A percentile compares a stretch with the other conserved stretches of the same genome.
Evolutionary conservation across 2,888 invertebrate species (phyloP).

Genomic region (Coleophora flavipennella): DNA sequence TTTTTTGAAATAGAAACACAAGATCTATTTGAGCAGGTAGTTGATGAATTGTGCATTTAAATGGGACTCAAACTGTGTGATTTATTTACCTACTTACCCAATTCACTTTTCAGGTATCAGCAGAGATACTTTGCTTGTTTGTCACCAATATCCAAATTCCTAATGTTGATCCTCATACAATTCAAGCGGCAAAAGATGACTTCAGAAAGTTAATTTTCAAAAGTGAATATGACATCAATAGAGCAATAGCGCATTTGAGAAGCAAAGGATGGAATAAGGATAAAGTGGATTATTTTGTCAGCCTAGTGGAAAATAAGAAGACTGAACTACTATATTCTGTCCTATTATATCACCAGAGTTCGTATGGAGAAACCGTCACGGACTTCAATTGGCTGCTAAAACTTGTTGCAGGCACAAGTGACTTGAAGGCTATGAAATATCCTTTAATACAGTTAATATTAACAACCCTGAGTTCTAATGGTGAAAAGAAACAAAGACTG

Average conservation of each 20-base stretch:
- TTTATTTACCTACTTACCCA: not conserved
- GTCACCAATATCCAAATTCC: constrained; percentile 6
- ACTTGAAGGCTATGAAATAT: constrained; percentile 38
- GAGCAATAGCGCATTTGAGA: constrained; percentile 20
- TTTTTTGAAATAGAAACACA: constrained; percentile 26
- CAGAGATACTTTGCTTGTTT: constrained; percentile 30
- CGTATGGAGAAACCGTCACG: constrained; percentile 31
- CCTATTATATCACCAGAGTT: constrained; percentile 32
- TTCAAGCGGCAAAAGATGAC: constrained; percentile 26
- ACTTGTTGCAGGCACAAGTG: constrained; percentile 43
- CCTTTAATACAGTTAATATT: constrained; percentile 39
- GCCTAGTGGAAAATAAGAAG: constrained; percentile 26
- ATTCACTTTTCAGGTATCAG: constrained; percentile 24
- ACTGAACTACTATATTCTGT: constrained; percentile 28
- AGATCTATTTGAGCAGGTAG: constrained; percentile 30
- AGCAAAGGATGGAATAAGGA: constrained; percentile 24
- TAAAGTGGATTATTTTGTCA: constrained; percentile 22
- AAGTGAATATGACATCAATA: constrained; percentile 25
- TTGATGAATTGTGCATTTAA: constrained; percentile 7
- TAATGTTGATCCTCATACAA: constrained; percentile 12
- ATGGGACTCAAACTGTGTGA: not conserved
- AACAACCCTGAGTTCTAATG: constrained; percentile 25
- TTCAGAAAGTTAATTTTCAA: constrained; percentile 26
- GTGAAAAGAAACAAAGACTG: constrained; percentile 20
- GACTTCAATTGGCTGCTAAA: constrained; percentile 47